Conservation (phyloP, 2,797 vertebrate genomes). For the Diplodus puntazzo region DNA sequence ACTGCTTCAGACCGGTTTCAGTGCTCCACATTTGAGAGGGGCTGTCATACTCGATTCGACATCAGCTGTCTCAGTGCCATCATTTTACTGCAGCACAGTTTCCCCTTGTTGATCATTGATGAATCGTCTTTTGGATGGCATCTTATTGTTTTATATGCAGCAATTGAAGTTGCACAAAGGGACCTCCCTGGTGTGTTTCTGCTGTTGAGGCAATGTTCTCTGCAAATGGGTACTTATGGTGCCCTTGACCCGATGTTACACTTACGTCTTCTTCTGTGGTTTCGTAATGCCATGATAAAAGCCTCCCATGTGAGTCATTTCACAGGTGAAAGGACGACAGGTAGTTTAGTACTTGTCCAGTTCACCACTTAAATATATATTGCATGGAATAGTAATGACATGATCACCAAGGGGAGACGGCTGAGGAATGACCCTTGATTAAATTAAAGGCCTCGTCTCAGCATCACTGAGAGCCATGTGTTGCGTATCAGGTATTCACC, state of each 20-base stretch:
- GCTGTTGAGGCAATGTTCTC: conserved; percentile 36
- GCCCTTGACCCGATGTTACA: conserved; percentile 27
- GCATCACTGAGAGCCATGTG: conserved; percentile 31
- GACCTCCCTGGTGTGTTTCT: conserved; percentile 28
- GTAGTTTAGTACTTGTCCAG: conserved; percentile 40
- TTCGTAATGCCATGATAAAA: conserved; percentile 55
- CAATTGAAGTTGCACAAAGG: conserved; percentile 14
- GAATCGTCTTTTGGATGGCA: neutral
- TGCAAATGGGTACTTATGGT: conserved; percentile 39
- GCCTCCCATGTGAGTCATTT: conserved; percentile 41
- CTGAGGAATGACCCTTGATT: conserved; percentile 41
- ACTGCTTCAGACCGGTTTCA: conserved; percentile 83
- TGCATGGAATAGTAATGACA: conserved; percentile 49
- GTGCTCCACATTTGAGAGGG: conserved; percentile 62
- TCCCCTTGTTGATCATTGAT: neutral
- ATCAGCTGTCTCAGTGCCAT: conserved; percentile 37
- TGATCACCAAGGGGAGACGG: conserved; percentile 46
- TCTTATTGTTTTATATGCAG: conserved; percentile 51
- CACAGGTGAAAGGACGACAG: conserved; percentile 32
- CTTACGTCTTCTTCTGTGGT: conserved; percentile 54
- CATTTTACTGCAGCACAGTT: neutral
- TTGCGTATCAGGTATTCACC: conserved; percentile 55
- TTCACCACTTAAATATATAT: conserved; percentile 65
- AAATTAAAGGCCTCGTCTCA: conserved; percentile 38
- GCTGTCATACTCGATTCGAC: conserved; percentile 45